phyloP scores from a whole-genome alignment of 2,113 vertebrate genomes.

The Corythaixoides concolor region DNA sequence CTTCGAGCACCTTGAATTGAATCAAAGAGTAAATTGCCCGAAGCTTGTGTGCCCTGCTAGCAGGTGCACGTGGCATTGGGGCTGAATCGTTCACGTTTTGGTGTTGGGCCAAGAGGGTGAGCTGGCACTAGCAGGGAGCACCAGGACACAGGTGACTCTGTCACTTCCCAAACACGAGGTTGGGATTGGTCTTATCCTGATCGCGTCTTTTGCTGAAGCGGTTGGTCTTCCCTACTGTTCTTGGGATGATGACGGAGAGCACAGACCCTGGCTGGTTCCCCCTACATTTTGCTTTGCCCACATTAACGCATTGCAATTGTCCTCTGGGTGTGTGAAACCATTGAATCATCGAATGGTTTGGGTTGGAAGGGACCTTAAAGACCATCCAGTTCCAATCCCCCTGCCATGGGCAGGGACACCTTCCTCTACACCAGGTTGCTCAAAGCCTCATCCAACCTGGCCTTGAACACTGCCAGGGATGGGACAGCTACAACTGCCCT shows the following conservation, averaged over 20 bases:
- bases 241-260: not conserved
- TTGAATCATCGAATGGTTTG: too few species aligned
- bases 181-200: not conserved
- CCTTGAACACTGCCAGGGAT: too few species aligned
- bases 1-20: not conserved
- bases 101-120: not conserved
- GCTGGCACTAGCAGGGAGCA: not conserved
- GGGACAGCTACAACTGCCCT: too few species aligned
- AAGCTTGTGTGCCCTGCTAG: not conserved
- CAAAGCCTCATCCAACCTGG: too few species aligned
- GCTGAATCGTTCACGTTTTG: fast-evolving
- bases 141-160: fast-evolving
- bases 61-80: fast-evolving
- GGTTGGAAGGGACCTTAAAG: too few species aligned
- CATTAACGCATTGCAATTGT: fast-evolving
- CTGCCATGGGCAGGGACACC: too few species aligned
- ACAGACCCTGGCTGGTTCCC: not conserved
- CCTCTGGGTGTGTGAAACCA: not conserved
- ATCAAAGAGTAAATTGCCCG: not conserved
- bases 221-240: not conserved
- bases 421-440: too few species aligned
- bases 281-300: fast-evolving
- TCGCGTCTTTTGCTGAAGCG: not conserved
- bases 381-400: too few species aligned
- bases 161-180: fast-evolving